phyloP scores from a whole-genome alignment of 2,888 invertebrate genomes.

The Lydus trimaculatus region DNA sequence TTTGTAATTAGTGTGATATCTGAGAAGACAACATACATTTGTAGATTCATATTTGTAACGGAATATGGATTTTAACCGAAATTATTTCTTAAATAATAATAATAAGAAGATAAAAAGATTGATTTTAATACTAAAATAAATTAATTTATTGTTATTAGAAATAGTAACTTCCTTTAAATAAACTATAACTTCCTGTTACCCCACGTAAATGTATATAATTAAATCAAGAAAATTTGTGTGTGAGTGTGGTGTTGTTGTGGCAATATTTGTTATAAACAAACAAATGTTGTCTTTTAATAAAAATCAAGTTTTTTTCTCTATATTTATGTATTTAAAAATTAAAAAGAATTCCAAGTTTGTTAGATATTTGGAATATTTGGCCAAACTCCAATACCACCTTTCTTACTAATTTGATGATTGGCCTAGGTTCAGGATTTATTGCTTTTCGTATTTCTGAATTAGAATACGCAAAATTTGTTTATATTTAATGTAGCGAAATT shows the following conservation, averaged over 20 bases:
- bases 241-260: neutral
- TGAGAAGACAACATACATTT: neutral
- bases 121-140: neutral
- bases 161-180: neutral
- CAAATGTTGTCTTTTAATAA: neutral
- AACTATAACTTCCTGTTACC: slow-evolving; percentile 14
- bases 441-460: neutral
- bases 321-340: no score
- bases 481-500: neutral
- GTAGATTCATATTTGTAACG: neutral
- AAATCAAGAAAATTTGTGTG: neutral
- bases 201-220: slow-evolving; percentile 4
- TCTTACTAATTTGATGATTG: slow-evolving; percentile 1
- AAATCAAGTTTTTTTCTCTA: no score
- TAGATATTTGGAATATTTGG: slow-evolving; percentile 1
- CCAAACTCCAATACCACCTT: neutral
- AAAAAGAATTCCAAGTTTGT: neutral
- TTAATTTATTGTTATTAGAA: neutral
- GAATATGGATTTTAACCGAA: neutral
- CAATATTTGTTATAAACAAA: neutral
- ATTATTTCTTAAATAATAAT: neutral
- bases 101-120: neutral
- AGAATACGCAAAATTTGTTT: neutral
- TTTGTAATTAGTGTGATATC: neutral
- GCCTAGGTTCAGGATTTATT: slow-evolving; percentile 1